A percentile compares a stretch with the other conserved stretches of the same genome.
These are phyloP conservation scores for Epicauta chinensis DNA, from an alignment of 1,140 invertebrate genomes.

Conservation along the genomic window DNA sequence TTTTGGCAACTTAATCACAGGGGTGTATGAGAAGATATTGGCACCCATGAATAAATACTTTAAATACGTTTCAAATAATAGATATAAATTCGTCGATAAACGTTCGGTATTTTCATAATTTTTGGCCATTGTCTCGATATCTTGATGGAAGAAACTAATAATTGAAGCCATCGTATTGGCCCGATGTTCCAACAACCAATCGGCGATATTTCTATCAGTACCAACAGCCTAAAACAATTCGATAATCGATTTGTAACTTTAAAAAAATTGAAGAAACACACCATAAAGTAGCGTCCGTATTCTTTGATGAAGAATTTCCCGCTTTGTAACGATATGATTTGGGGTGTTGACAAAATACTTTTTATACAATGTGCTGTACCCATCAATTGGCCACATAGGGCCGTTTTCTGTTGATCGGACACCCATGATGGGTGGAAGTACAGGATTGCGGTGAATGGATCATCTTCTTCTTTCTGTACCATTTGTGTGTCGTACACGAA, in stretches of 20 bases:
- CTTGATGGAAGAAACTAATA: constrained; percentile 70
- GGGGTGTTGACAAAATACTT: constrained; percentile 63
- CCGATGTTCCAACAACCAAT: constrained; percentile 69
- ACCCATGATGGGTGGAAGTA: constrained; percentile 86
- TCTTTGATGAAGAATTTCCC: constrained; percentile 77
- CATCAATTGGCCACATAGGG: constrained; percentile 75
- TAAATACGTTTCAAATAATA: constrained; percentile 77
- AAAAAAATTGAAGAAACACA: constrained; percentile 43
- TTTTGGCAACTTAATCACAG: constrained; percentile 70
- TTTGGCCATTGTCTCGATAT: constrained; percentile 60
- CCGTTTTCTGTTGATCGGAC: constrained; percentile 69
- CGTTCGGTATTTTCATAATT: constrained; percentile 54
- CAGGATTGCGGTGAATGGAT: constrained; percentile 77
- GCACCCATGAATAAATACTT: constrained; percentile 71
- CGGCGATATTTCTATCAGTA: constrained; percentile 76
- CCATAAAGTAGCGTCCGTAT: constrained; percentile 71
- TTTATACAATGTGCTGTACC: constrained; percentile 72
- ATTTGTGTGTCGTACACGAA: constrained; percentile 79
- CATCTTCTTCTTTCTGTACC: constrained; percentile 71
- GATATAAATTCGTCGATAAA: constrained; percentile 69
- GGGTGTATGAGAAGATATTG: constrained; percentile 70
- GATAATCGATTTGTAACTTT: constrained; percentile 21
- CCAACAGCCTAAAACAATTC: constrained; percentile 62
- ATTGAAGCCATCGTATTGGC: constrained; percentile 64
- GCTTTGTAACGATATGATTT: constrained; percentile 68